Evolutionary conservation across 2,797 vertebrate genomes (phyloP).

Genomic region (Sparidentex hasta): DNA sequence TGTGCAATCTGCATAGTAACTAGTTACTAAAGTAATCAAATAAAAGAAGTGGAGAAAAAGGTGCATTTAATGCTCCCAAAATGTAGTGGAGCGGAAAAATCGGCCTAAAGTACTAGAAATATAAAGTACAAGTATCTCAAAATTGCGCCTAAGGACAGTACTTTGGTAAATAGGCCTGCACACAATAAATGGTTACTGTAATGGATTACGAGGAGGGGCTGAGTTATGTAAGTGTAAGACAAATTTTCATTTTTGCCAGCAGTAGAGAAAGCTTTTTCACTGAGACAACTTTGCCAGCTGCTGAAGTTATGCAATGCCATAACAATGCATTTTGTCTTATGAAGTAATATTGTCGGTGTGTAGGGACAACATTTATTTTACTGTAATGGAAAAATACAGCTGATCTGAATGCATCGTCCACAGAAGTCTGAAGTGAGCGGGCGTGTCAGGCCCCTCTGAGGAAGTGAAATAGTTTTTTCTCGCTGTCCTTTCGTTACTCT

Average conservation of each 20-base stretch:
- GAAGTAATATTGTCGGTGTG: not conserved
- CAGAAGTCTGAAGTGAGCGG: slow-evolving; percentile 32
- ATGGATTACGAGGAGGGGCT: not conserved
- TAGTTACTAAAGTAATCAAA: too few species aligned
- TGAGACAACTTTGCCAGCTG: not conserved
- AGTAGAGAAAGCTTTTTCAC: not conserved
- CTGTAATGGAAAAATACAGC: slow-evolving; percentile 11
- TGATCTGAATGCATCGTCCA: slow-evolving; percentile 1
- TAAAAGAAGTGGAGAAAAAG: too few species aligned
- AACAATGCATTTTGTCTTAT: not conserved
- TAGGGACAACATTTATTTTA: slow-evolving; percentile 1
- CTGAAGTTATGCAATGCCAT: not conserved
- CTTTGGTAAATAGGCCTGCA: not conserved
- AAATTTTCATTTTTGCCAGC: not conserved
- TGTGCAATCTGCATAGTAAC: too few species aligned
- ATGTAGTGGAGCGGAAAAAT: too few species aligned
- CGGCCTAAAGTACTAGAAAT: too few species aligned
- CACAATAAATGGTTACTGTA: not conserved
- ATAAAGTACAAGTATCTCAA: too few species aligned
- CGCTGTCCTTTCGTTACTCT: not conserved
- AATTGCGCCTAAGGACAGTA: too few species aligned
- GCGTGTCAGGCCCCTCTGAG: slow-evolving; percentile 24
- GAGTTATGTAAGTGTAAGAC: not conserved
- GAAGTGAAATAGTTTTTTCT: not conserved
- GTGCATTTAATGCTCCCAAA: too few species aligned